Evolutionary conservation across 2,888 invertebrate genomes (phyloP).

Genomic region (Melolontha melolontha): DNA sequence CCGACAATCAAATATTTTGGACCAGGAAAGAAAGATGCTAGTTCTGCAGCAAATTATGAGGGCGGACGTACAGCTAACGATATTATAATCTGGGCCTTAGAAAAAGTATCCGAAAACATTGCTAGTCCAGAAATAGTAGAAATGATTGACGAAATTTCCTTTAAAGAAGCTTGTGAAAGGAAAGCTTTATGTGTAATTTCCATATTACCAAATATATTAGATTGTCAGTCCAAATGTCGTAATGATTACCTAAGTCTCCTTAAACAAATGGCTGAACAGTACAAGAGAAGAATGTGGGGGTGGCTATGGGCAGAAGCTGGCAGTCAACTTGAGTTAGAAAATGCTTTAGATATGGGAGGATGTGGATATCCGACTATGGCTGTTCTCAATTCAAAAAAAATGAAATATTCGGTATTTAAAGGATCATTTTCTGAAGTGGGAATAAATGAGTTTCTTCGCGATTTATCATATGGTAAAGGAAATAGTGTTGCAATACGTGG

Average conservation of each 20-base stretch:
- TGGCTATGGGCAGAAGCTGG: slow-evolving; percentile 98
- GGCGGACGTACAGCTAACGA: slow-evolving; percentile 92
- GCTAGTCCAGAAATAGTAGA: slow-evolving; percentile 90
- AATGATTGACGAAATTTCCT: slow-evolving; percentile 70
- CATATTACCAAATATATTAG: slow-evolving; percentile 92
- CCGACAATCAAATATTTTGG: slow-evolving; percentile 96
- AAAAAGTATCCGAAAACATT: slow-evolving; percentile 86
- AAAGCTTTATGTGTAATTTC: slow-evolving; percentile 91
- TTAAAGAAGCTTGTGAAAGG: slow-evolving; percentile 82
- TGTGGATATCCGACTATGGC: slow-evolving; percentile 99
- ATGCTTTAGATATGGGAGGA: slow-evolving; percentile 92
- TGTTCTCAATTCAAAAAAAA: slow-evolving; percentile 96
- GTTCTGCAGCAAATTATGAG: slow-evolving; percentile 85
- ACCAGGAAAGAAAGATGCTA: slow-evolving; percentile 77
- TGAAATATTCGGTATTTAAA: slow-evolving; percentile 92
- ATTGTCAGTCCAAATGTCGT: slow-evolving; percentile 92
- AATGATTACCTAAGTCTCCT: slow-evolving; percentile 84
- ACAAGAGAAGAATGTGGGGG: slow-evolving; percentile 95
- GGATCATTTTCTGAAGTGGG: slow-evolving; percentile 96
- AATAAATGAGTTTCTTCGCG: slow-evolving; percentile 91
- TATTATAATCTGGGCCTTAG: slow-evolving; percentile 90
- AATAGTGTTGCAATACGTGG: slow-evolving; percentile 1
- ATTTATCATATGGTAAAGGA: slow-evolving; percentile 29
- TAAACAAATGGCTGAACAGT: slow-evolving; percentile 83
- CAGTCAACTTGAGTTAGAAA: slow-evolving; percentile 85